phyloP scores from a whole-genome alignment of 1,140 invertebrate genomes.

The Drosophila lacteicornis region DNA sequence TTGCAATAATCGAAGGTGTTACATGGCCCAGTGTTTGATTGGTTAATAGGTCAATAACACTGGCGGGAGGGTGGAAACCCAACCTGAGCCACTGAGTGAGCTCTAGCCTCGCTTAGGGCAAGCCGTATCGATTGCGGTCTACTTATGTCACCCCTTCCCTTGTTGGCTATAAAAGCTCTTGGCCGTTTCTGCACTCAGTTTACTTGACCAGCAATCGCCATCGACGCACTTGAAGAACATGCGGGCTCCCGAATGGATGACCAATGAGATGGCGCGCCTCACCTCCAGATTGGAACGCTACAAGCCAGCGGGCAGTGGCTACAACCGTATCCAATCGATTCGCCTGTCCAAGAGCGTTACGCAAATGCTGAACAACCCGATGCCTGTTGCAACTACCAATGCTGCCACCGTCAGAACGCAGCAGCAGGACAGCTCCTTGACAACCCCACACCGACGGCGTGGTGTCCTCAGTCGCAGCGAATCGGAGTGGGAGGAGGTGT shows the following conservation, averaged over 20 bases:
- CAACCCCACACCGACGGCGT: conserved; percentile 49
- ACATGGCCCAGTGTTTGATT: conserved; percentile 43
- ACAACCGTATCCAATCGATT: conserved; percentile 80
- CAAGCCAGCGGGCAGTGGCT: conserved; percentile 72
- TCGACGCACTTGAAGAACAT: conserved; percentile 38
- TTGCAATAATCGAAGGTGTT: conserved; percentile 66
- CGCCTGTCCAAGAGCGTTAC: conserved; percentile 79
- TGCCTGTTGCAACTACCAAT: conserved; percentile 39
- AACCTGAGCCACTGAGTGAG: conserved; percentile 40
- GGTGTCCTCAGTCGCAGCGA: conserved; percentile 77
- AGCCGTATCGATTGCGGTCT: conserved; percentile 59
- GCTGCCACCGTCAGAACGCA: conserved; percentile 15
- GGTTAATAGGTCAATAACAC: conserved; percentile 70
- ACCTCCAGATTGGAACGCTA: conserved; percentile 73
- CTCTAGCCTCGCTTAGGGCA: conserved; percentile 51
- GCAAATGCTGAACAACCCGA: conserved; percentile 80
- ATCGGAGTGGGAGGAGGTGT: conserved; percentile 79
- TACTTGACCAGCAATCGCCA: conserved; percentile 38
- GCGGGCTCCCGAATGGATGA: conserved; percentile 81
- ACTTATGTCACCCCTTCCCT: conserved; percentile 45
- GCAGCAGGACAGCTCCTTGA: conserved; percentile 46
- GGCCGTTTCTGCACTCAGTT: conserved; percentile 41
- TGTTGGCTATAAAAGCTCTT: conserved; percentile 59
- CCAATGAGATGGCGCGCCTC: conserved; percentile 72
- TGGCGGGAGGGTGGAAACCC: conserved; percentile 44